Conservation (phyloP, 2,888 invertebrate species). For the Hymenopus coronatus region DNA sequence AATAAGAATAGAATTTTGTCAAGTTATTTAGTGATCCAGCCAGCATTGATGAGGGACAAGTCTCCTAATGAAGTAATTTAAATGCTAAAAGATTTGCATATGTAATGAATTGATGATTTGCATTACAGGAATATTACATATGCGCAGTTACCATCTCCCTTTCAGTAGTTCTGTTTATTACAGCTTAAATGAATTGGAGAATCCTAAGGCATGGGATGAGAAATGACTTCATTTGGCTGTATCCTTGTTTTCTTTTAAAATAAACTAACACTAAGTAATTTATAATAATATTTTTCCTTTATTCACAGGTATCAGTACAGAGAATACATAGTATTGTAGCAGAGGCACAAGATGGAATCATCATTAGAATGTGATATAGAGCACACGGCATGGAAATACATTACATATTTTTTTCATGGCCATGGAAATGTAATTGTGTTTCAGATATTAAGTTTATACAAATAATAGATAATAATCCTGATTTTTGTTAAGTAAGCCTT, state of each 20-base stretch:
- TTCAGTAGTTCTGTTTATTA: too few species aligned
- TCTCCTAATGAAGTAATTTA: too few species aligned
- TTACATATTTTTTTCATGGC: background rate
- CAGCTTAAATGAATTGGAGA: too few species aligned
- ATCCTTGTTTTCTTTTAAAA: background rate
- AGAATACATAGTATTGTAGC: background rate
- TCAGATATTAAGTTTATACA: background rate
- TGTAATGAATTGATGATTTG: too few species aligned
- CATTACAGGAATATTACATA: too few species aligned
- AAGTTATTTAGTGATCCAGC: too few species aligned
- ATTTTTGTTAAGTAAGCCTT: background rate
- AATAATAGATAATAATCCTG: background rate
- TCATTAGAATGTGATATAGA: background rate
- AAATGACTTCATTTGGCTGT: too few species aligned
- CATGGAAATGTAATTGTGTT: background rate
- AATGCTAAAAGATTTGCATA: too few species aligned
- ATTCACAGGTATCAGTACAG: background rate
- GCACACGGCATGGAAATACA: background rate
- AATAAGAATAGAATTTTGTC: too few species aligned
- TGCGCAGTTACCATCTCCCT: too few species aligned
- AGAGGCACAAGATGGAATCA: background rate
- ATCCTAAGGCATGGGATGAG: too few species aligned
- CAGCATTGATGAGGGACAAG: too few species aligned
- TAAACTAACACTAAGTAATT: background rate
- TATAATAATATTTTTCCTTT: background rate